A percentile compares a stretch with the other conserved stretches of the same genome.
phyloP scores from a whole-genome alignment of 2,888 invertebrate genomes.

The Dichetophora obliterata region DNA sequence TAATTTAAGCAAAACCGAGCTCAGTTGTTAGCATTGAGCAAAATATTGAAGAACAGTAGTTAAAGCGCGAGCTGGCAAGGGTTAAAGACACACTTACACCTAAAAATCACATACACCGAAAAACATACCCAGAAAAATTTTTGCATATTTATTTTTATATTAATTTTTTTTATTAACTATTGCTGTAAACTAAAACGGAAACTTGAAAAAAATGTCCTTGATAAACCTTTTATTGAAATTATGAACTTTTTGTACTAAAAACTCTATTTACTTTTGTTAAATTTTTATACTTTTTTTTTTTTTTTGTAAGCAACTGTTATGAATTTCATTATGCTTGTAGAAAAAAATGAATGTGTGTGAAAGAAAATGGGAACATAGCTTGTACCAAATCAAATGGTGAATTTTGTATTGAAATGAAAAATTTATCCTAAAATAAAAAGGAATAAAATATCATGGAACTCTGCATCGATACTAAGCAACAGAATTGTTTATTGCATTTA shows the following conservation, averaged over 20 bases:
- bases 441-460: no score
- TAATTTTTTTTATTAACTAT: not conserved
- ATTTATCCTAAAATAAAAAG: no score
- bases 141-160: not conserved
- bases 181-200: not conserved
- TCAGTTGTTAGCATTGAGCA: not conserved
- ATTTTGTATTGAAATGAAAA: no score
- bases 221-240: slow-evolving; percentile 41
- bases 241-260: slow-evolving; percentile 47
- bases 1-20: no score
- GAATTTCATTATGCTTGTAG: slow-evolving; percentile 56
- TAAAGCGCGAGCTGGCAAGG: not conserved
- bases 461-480: no score
- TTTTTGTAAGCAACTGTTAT: slow-evolving; percentile 61
- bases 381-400: no score
- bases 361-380: no score
- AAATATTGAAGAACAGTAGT: not conserved
- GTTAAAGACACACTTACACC: not conserved
- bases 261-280: slow-evolving; percentile 35
- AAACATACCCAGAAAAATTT: not conserved
- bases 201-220: slow-evolving; percentile 25
- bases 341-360: no score
- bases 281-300: slow-evolving; percentile 38
- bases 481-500: no score
- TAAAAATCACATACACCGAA: not conserved